phyloP scores from a whole-genome alignment of 2,113 vertebrate genomes.

The Mormoops blainvillei region DNA sequence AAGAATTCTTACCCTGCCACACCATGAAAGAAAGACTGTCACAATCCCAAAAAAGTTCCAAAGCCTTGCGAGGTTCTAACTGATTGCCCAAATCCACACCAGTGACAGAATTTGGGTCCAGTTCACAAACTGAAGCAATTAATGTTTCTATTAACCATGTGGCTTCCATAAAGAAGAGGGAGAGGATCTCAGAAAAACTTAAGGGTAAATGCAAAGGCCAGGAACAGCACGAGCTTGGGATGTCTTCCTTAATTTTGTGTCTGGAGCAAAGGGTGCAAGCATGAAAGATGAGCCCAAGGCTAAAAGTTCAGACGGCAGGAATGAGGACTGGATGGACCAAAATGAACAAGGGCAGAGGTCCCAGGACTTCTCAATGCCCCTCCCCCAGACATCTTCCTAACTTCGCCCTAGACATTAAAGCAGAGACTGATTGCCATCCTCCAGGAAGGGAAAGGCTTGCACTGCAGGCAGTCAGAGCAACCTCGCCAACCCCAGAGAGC shows the following conservation, averaged over 20 bases:
- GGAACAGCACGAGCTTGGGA: not conserved
- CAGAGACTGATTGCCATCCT: not conserved
- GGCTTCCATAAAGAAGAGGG: not conserved
- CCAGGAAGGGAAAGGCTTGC: not conserved
- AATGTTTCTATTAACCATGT: not conserved
- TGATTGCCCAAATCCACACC: not conserved
- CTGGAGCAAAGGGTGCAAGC: not conserved
- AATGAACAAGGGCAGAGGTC: not conserved
- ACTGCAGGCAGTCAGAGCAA: not conserved
- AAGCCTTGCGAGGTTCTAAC: not conserved
- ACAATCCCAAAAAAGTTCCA: not conserved
- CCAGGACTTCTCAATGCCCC: not conserved
- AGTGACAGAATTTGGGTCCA: not conserved
- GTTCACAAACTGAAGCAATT: not conserved
- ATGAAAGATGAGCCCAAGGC: not conserved
- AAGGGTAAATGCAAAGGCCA: not conserved
- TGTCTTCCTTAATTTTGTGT: not conserved
- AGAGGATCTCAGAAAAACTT: not conserved
- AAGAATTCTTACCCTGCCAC: not conserved
- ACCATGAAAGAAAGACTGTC: not conserved
- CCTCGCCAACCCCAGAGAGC: not conserved
- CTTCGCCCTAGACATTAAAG: not conserved
- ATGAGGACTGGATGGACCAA: not conserved
- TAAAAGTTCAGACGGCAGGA: not conserved
- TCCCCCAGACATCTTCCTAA: not conserved